Base-by-base conservation (phyloP, 2,113 vertebrate species). In the Oplegnathus fasciatus region DNA sequence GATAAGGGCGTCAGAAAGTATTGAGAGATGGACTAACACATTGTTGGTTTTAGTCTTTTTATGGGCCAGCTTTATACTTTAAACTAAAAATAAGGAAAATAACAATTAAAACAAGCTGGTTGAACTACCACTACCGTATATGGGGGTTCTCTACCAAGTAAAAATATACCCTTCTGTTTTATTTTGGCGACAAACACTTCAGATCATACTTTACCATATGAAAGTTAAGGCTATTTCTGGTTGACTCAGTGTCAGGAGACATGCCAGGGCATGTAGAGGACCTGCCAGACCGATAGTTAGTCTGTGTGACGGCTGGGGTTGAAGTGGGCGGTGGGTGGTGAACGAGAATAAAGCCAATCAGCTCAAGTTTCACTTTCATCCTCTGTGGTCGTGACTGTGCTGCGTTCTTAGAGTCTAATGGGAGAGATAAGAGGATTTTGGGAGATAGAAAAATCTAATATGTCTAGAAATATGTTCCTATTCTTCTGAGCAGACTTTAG, bases 181-280 rank as follows among this genome's bases (percentile, higher is more conserved):
- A 71, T 64, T 71, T 67, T 62, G 78, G 13, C 24, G 2, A 34
- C 46, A 83, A 64, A 75, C 30, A 1, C 52, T 46, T 78, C 11
- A 61, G 50, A 55, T 57, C n/a, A 50, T 18, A 60, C 55, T 42
- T 10, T 3, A n/a, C 37, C 60, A 28, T 62, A 34, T 72, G 62
- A 85, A 68, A 72, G 70, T 61, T 10, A n/a, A 14, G 40, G 5
- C 14, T 81, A 68, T 77, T 85, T 78, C 34, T 52, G 84, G 75
- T 78, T 57, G 75, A 74, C 20, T 86, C 54, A 52, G 78, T n/a
- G 69, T 80, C 62, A 80, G 86, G 76, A 77, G 57, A 70, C 89
- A 73, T 88, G 92, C 48, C 83, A 69, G 78, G 89, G 37, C 93
- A 87, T 92, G 92, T 82, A 28, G 28, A 75, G 72, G 46, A 71